phyloP scores from a whole-genome alignment of 1,140 invertebrate genomes.

The Goniozus legneri region DNA sequence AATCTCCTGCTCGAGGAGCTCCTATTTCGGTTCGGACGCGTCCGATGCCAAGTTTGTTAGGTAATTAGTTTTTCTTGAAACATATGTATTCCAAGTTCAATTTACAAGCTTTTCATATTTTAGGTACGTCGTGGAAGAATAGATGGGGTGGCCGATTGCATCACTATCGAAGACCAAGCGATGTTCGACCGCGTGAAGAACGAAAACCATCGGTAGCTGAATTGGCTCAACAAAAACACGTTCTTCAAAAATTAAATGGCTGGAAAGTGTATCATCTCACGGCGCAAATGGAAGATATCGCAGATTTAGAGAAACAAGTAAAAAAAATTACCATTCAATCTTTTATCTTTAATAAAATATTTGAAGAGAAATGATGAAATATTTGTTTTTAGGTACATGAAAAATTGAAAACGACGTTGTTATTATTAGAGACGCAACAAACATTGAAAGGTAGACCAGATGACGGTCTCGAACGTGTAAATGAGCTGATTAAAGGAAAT shows the following conservation, averaged over 20 bases:
- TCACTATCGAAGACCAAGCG: constrained; percentile 84
- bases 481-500: constrained; percentile 85
- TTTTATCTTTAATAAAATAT: constrained; percentile 8
- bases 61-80: constrained; percentile 19
- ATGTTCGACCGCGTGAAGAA: constrained; percentile 85
- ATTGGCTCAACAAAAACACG: constrained; percentile 83
- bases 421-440: constrained; percentile 63
- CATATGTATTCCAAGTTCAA: background rate
- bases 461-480: constrained; percentile 68
- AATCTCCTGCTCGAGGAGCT: constrained; percentile 18
- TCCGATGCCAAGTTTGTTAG: constrained; percentile 43
- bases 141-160: constrained; percentile 63
- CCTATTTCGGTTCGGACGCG: constrained; percentile 32
- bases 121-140: constrained; percentile 54
- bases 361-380: constrained; percentile 14
- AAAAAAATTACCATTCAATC: constrained; percentile 15
- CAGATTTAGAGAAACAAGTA: constrained; percentile 58
- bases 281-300: constrained; percentile 89
- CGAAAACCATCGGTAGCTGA: constrained; percentile 79
- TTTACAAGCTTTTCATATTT: constrained; percentile 13
- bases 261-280: constrained; percentile 93
- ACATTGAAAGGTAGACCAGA: constrained; percentile 58
- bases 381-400: constrained; percentile 57
- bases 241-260: constrained; percentile 85
- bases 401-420: constrained; percentile 63